Base-by-base conservation (phyloP, 2,888 invertebrate genomes). In the Hylaea fasciaria region DNA sequence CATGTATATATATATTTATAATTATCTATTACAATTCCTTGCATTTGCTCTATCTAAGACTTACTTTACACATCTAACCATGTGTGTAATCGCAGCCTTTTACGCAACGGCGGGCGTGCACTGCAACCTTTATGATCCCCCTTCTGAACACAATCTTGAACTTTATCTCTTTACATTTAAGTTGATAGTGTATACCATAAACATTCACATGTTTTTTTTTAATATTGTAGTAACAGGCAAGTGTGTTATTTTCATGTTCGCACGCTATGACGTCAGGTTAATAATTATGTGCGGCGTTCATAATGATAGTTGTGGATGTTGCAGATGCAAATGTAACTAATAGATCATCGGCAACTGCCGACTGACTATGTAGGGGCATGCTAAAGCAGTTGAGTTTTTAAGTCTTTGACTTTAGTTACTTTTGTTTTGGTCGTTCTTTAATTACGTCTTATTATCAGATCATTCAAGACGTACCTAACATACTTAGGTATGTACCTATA, bases 51-150 rank as follows among this genome's bases (percentile, higher is more conserved):
- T 49, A 59, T 59, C 56, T 64, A 45, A 53, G 57, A 52, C 57
- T 71, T 67, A 74, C 73, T 78, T 81, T 79, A 78, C 74, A 76
- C 74, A 78, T 69, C 68, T 73, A 73, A 64, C 75, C 61, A 74
- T 76, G 75, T 81, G 78, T 77, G 77, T 83, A 82, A 86, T 83
- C 74, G 68, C 54, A 65, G 64, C 69, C 70, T 77, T 79, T 76
- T 76, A 73, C 75, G 80, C 76, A 69, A 73, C 72, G 74, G 60
- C 73, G 77, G 69, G 58, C 76, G 66, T 66, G 65, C 66, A 76
- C 73, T 73, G 72, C 58, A 64, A 53, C 46, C 58, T 61, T 68
- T 70, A 70, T 62, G 57, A 44, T 40, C 40, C 47, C 16, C 35
- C 29, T 45, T 13, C 7, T 32, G 1, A n/a, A 22, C n/a, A 12